These are phyloP conservation scores for Carapus acus DNA, from an alignment of 2,797 vertebrate genomes.

Conservation along the genomic window DNA sequence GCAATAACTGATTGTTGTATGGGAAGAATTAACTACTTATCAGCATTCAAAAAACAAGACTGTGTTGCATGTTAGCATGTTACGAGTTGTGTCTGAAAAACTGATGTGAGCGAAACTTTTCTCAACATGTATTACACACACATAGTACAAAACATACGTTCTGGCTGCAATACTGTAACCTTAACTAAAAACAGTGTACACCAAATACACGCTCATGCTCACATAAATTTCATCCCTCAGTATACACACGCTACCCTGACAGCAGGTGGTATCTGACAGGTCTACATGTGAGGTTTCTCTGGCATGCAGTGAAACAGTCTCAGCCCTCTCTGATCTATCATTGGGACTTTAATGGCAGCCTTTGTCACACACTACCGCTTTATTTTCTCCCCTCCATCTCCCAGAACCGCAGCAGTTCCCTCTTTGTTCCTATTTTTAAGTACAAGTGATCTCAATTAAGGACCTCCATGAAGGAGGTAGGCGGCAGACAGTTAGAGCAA, in stretches of 20 bases:
- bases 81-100: not conserved
- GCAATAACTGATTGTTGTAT: too few species aligned
- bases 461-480: conserved; percentile 82
- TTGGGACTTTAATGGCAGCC: conserved; percentile 73
- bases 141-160: conserved; percentile 25
- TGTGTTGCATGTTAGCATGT: too few species aligned
- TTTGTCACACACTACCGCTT: conserved; percentile 70
- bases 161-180: conserved; percentile 58
- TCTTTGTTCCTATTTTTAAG: conserved; percentile 81
- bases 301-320: conserved; percentile 50
- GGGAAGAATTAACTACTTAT: too few species aligned
- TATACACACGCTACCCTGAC: conserved; percentile 38
- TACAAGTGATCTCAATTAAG: conserved; percentile 86
- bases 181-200: conserved; percentile 41
- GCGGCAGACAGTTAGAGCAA: conserved; percentile 80
- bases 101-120: not conserved
- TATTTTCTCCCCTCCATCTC: conserved; percentile 69
- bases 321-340: conserved; percentile 60
- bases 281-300: conserved; percentile 56
- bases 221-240: conserved; percentile 23
- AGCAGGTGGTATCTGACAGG: conserved; percentile 64
- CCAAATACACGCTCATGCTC: conserved; percentile 34
- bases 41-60: too few species aligned
- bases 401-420: conserved; percentile 76
- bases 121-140: conserved; percentile 19